A percentile compares a stretch with the other conserved stretches of the same genome.
Conservation (phyloP, 2,888 invertebrate species). For the Melitaea athalia region DNA sequence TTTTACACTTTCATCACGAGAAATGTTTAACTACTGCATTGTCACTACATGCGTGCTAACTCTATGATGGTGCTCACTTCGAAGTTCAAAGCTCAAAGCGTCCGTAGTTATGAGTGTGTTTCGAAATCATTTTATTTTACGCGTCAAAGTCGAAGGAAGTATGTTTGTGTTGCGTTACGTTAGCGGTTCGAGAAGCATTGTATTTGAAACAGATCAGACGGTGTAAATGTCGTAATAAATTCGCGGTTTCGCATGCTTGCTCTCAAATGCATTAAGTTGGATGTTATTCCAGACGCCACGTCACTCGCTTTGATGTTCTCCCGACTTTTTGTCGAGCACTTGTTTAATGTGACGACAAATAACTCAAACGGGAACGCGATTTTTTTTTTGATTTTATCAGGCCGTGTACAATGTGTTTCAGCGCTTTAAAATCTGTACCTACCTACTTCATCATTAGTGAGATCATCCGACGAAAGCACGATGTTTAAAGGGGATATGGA, state of each 20-base stretch:
- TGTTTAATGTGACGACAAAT: constrained; percentile 80
- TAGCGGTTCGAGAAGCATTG: constrained; percentile 38
- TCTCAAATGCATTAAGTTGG: constrained; percentile 59
- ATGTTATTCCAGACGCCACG: constrained; percentile 74
- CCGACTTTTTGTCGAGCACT: constrained; percentile 75
- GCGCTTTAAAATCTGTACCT: constrained; percentile 59
- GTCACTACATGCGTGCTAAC: constrained; percentile 57
- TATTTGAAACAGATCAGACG: constrained; percentile 41
- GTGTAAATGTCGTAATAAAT: constrained; percentile 43
- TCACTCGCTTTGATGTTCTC: constrained; percentile 75
- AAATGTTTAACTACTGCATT: constrained; percentile 54
- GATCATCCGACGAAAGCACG: constrained; percentile 56
- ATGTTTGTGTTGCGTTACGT: constrained; percentile 26
- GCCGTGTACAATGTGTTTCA: constrained; percentile 60
- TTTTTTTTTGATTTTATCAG: constrained; percentile 74
- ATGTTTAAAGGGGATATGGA: constrained; percentile 38
- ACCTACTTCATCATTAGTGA: constrained; percentile 74
- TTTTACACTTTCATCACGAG: constrained; percentile 50
- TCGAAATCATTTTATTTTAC: constrained; percentile 27
- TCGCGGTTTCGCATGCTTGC: constrained; percentile 44
- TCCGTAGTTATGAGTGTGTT: constrained; percentile 26
- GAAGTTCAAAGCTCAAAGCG: constrained; percentile 27
- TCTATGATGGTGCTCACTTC: constrained; percentile 45
- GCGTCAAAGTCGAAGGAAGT: constrained; percentile 28
- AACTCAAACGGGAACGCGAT: constrained; percentile 71